phyloP scores from a whole-genome alignment of 1,140 invertebrate genomes.

The Caenorhabditis latens region DNA sequence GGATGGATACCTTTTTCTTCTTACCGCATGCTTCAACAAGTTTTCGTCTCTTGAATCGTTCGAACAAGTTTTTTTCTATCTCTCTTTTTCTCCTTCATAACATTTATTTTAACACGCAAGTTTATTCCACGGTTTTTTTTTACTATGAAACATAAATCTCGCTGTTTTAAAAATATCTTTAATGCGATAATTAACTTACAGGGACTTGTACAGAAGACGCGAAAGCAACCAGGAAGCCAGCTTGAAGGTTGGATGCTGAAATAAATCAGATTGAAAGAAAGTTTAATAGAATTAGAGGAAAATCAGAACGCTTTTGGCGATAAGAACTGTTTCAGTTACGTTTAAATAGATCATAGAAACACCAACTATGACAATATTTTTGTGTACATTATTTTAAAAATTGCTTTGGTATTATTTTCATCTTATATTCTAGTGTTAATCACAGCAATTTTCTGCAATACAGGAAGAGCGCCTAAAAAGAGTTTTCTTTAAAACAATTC shows the following conservation, averaged over 20 bases:
- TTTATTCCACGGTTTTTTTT: neutral
- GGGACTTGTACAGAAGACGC: slow-evolving; percentile 46
- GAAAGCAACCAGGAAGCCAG: slow-evolving; percentile 53
- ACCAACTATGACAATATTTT: no score
- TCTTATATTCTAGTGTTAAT: no score
- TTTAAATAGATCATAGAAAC: no score
- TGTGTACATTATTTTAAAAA: no score
- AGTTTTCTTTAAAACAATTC: no score
- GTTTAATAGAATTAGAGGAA: neutral
- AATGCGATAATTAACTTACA: slow-evolving; percentile 17
- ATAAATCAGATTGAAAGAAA: neutral
- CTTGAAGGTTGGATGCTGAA: slow-evolving; percentile 15
- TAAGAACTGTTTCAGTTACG: no score
- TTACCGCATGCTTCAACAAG: slow-evolving; percentile 48
- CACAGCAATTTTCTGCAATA: no score
- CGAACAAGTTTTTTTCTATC: slow-evolving; percentile 10
- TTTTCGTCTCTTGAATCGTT: slow-evolving; percentile 47
- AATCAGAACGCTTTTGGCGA: neutral
- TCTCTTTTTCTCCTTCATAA: slow-evolving; percentile 7
- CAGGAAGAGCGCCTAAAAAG: no score
- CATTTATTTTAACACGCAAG: slow-evolving; percentile 29
- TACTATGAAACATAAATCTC: neutral
- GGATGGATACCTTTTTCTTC: slow-evolving; percentile 37
- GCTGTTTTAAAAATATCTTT: neutral
- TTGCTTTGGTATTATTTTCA: no score